Percentiles rank a stretch among this genome's conserved stretches.
phyloP scores from a whole-genome alignment of 53 echinoderm and acorn worm genomes.

The Pentamera pediparva region DNA sequence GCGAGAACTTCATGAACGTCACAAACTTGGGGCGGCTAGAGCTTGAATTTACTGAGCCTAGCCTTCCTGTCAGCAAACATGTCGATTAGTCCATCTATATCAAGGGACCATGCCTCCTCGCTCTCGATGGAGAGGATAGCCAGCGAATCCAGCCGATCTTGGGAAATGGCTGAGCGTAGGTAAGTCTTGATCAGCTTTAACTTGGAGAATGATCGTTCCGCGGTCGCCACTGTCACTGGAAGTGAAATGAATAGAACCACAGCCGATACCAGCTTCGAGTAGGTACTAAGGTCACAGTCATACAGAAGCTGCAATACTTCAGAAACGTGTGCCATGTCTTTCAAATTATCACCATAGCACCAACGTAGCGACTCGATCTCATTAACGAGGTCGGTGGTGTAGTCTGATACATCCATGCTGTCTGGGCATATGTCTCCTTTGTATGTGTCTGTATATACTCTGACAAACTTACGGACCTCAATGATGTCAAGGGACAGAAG shows the following conservation, averaged over 20 bases:
- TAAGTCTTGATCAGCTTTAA: slow-evolving; percentile 23
- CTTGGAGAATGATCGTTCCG: slow-evolving; percentile 33
- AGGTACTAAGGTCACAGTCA: slow-evolving; percentile 16
- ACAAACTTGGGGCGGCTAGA: too few relatives aligned
- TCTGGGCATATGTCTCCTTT: slow-evolving; percentile 22
- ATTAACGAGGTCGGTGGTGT: slow-evolving; percentile 11
- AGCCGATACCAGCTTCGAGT: background rate
- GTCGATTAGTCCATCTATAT: slow-evolving; percentile 3
- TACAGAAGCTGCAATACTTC: slow-evolving; percentile 14
- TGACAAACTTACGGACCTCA: background rate
- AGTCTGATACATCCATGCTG: slow-evolving; percentile 12
- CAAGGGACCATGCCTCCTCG: slow-evolving; percentile 11
- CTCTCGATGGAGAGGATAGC: too few relatives aligned
- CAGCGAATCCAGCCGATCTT: too few relatives aligned
- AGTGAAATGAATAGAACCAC: slow-evolving; percentile 9
- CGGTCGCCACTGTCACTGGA: slow-evolving; percentile 24
- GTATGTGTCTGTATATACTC: slow-evolving; percentile 5
- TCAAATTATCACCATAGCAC: slow-evolving; percentile 20
- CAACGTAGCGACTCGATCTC: slow-evolving; percentile 11
- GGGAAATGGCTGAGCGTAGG: too few relatives aligned
- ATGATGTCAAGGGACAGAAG: slow-evolving; percentile 10
- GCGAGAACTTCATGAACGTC: too few relatives aligned
- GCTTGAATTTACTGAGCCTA: slow-evolving; percentile 8
- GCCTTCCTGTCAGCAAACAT: background rate
- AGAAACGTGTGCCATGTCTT: slow-evolving; percentile 15